Evolutionary conservation across 2,888 invertebrate genomes (phyloP), one percentile per base, ranked within the genome.

Genomic region (Drosophila sordidula): DNA sequence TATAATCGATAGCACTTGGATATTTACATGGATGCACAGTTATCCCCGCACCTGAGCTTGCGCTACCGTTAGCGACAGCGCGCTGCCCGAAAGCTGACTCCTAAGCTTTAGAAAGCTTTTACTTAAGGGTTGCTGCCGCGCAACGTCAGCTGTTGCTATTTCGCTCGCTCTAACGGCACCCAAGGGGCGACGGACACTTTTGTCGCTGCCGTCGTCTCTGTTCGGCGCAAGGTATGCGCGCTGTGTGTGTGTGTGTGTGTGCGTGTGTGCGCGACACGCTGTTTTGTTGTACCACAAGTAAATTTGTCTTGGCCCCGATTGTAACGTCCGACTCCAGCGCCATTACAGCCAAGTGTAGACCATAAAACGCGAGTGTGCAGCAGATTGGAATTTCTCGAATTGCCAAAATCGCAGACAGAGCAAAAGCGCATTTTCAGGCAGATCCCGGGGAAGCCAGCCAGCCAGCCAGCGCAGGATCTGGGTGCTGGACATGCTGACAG

Each of bases 281-380:
- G 58, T 71, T 59, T 73, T 77, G 80, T 87, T 78, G 87, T 86
- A 83, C 80, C 84, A 88, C 84, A 84, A 88, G 84, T 73, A 50
- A 86, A 67, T 78, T 83, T 70, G 71, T 73, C 84, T 84, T 84
- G 84, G 89, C 87, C 84, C 87, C 83, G 75, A 83, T 83, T 78
- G 62, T 70, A 72, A 66, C 74, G 73, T 56, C 51, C 70, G 42
- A 26, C 51, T 50, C 39, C 54, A 51, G 55, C 63, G 69, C 14
- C 18, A 55, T 36, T 42, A 67, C 55, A 72, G 72, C 49, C 56
- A 52, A 69, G 75, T 78, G 78, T 75, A 79, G 59, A 79, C 63
- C 79, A 79, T 66, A 70, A 44, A 64, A 55, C 46, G 45, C 41
- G 22, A 51, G 52, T 52, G 52, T 49, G 55, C 46, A 29, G 29